phyloP scores from a whole-genome alignment of 2,113 vertebrate genomes.

The Typhlomys cinereus region DNA sequence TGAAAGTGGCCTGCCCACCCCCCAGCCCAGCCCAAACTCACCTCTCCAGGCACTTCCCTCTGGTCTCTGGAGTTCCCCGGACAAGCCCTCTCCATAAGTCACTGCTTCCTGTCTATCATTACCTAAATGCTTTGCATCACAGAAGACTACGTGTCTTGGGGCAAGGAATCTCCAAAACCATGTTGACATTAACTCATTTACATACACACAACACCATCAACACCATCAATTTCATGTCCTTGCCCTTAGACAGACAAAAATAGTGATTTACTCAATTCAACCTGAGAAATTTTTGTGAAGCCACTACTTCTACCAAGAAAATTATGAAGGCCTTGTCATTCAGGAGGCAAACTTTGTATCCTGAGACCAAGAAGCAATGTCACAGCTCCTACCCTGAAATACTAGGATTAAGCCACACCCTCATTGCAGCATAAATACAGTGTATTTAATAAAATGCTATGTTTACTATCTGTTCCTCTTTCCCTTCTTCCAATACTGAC shows the following conservation, averaged over 20 bases:
- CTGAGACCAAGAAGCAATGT: not conserved
- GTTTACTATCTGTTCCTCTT: conserved; percentile 17
- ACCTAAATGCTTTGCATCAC: conserved; percentile 26
- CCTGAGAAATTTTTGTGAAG: not conserved
- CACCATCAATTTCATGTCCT: conserved; percentile 25
- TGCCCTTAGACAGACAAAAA: not conserved
- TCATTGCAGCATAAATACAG: not conserved
- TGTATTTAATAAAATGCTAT: conserved; percentile 18
- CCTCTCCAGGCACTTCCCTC: conserved; percentile 52
- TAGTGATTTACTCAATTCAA: conserved; percentile 11
- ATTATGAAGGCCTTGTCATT: not conserved
- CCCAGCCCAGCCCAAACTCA: not conserved
- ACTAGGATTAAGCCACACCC: not conserved
- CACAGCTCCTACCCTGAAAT: conserved; percentile 12
- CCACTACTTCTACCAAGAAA: not conserved
- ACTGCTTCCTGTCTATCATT: conserved; percentile 46
- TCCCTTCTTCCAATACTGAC: not conserved
- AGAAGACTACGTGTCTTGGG: not conserved
- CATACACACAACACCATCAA: not conserved
- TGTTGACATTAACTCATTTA: conserved; percentile 45
- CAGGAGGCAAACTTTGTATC: not conserved
- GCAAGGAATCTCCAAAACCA: conserved; percentile 56
- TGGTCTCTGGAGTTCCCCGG: conserved; percentile 70
- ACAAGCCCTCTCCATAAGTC: conserved; percentile 5
- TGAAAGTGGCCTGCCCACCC: not conserved